Conservation (phyloP, 2,888 invertebrate species). For the Macrophya alboannulata region DNA sequence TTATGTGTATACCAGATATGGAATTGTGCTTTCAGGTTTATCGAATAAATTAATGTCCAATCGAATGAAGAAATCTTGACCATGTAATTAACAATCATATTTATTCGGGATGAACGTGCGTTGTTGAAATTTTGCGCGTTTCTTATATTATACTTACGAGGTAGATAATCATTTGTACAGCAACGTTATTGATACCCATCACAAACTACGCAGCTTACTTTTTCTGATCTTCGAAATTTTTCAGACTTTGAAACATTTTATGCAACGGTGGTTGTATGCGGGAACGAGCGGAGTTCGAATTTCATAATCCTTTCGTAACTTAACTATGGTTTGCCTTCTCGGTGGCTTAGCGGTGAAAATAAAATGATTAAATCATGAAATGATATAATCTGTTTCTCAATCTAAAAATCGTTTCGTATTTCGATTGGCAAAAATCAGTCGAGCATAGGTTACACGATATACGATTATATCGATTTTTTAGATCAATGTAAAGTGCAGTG, state of each 20-base stretch:
- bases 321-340: slow-evolving; percentile 18
- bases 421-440: background rate
- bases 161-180: background rate
- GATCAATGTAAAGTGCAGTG: background rate
- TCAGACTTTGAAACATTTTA: slow-evolving; percentile 35
- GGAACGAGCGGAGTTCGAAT: background rate
- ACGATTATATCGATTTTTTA: background rate
- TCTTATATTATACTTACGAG: background rate
- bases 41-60: slow-evolving; percentile 1
- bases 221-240: slow-evolving; percentile 18
- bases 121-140: background rate
- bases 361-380: slow-evolving; percentile 39
- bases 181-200: background rate
- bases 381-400: slow-evolving; percentile 45
- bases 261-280: slow-evolving; percentile 32
- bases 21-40: background rate
- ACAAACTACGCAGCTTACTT: background rate
- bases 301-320: slow-evolving; percentile 36
- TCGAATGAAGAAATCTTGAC: background rate
- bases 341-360: slow-evolving; percentile 1
- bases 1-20: background rate
- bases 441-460: background rate
- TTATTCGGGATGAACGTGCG: background rate
- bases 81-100: background rate
- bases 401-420: slow-evolving; percentile 16